phyloP scores from a whole-genome alignment of 2,888 invertebrate genomes.

The Leistus spinibarbis region DNA sequence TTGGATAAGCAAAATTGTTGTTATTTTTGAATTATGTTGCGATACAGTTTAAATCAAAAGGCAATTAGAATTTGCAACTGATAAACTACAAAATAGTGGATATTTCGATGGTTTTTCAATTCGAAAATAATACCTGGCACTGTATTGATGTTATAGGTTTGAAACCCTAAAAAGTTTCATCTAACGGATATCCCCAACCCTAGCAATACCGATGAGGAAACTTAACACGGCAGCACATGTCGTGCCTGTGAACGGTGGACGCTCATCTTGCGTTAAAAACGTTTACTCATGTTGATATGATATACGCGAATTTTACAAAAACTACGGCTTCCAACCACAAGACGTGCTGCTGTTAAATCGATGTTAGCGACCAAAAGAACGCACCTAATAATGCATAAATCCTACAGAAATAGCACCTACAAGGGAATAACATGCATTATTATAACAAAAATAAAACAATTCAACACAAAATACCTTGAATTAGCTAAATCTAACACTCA shows the following conservation, averaged over 20 bases:
- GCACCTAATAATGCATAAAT: background rate
- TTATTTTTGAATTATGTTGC: background rate
- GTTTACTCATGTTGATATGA: slow-evolving; percentile 11
- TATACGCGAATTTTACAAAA: slow-evolving; percentile 13
- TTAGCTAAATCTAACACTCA: no score
- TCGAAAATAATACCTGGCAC: no score
- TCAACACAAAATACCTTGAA: no score
- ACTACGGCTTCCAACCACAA: slow-evolving; percentile 25
- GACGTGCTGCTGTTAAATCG: slow-evolving; percentile 14
- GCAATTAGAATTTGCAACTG: background rate
- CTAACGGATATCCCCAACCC: background rate
- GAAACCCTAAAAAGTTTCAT: background rate
- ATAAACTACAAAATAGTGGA: background rate
- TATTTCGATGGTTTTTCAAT: no score
- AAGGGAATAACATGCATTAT: no score
- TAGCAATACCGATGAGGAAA: background rate
- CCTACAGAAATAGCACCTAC: background rate
- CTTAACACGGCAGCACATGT: background rate
- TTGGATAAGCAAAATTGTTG: background rate
- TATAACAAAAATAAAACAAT: no score
- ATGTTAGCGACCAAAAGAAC: no score
- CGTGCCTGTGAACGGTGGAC: background rate
- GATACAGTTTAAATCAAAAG: background rate
- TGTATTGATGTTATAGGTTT: no score
- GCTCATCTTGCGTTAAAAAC: slow-evolving; percentile 18